Base-by-base conservation (phyloP, 2,888 invertebrate species). In the Agrochola circellaris region DNA sequence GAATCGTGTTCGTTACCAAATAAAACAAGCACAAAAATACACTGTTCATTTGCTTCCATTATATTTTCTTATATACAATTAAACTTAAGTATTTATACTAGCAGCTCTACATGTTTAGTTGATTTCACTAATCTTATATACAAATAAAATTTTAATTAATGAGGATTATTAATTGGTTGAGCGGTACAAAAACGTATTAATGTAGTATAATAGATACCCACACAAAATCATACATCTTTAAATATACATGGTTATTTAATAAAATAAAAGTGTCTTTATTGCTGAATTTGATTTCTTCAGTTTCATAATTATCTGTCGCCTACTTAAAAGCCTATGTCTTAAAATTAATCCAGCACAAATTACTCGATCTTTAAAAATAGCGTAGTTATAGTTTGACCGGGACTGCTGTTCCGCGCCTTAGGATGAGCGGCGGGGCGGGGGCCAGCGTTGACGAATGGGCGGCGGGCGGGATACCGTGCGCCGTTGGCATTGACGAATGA, bases 51-150 rank as follows among this genome's bases (percentile, higher is more conserved):
- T 61, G 51, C 34, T 69, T 64, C 34, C 5, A 56, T 69, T 51
- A 68, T 68, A 64, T 67, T 54, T 70, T 69, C 51, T 71, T 82
- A 81, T 68, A 56, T 75, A 68, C 75, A 80, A 26, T 68, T 81
- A 62, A 73, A 70, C 61, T 67, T 84, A 69, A 51, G 60, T 81
- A 73, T 73, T 34, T 67, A 56, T n/a, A 73, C 82, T 83, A 71
- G 77, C 77, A 85, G 58, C 58, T 73, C 58, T 84, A 81, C 68
- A 65, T 17, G 20, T 38, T 70, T 45, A 58, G 30, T 51, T 58
- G 30, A 61, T 34, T 79, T 42, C 5, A 69, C 54, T 77, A 42
- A 38, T 62, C 26, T 66, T 78, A 78, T 48, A 58, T 75, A 78
- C 48, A 83, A 42, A 72, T 71, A 30, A 73, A 15, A 51, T 60